A percentile compares a stretch with the other conserved stretches of the same genome.
Evolutionary conservation across 2,113 vertebrate genomes (phyloP).

Genomic region (Rhea americana): DNA sequence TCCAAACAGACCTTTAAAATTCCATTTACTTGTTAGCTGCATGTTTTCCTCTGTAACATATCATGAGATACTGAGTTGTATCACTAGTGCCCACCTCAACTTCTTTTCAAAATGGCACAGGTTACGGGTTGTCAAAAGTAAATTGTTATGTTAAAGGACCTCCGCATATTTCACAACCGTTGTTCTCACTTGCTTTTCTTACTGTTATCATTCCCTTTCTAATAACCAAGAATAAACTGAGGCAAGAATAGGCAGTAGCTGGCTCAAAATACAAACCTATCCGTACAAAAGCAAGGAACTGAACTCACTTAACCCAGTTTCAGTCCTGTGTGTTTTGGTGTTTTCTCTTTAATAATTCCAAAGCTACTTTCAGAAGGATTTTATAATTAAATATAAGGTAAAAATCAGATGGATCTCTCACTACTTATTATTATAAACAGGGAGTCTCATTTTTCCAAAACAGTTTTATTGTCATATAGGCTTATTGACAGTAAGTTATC

Average conservation of each 20-base stretch:
- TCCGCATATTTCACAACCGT: neutral
- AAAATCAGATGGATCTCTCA: neutral
- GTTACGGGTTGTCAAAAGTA: neutral
- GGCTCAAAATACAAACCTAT: neutral
- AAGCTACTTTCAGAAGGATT: too few relatives aligned
- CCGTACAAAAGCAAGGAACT: neutral
- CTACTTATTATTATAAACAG: neutral
- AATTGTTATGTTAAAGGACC: neutral
- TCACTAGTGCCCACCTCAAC: neutral
- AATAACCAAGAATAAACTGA: neutral
- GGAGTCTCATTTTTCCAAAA: neutral
- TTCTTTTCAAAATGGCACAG: neutral
- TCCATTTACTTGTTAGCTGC: neutral
- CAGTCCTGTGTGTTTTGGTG: neutral
- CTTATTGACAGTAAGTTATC: neutral
- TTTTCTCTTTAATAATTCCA: neutral
- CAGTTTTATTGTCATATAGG: neutral
- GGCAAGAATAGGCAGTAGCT: neutral
- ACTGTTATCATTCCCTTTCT: neutral
- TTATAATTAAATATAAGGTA: neutral
- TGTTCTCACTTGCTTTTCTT: neutral
- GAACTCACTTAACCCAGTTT: neutral
- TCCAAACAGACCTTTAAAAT: neutral
- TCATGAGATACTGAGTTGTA: neutral
- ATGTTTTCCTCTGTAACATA: neutral